Evolutionary conservation across 2,888 invertebrate species (phyloP).

Genomic region (Dicranocentrus wangi): DNA sequence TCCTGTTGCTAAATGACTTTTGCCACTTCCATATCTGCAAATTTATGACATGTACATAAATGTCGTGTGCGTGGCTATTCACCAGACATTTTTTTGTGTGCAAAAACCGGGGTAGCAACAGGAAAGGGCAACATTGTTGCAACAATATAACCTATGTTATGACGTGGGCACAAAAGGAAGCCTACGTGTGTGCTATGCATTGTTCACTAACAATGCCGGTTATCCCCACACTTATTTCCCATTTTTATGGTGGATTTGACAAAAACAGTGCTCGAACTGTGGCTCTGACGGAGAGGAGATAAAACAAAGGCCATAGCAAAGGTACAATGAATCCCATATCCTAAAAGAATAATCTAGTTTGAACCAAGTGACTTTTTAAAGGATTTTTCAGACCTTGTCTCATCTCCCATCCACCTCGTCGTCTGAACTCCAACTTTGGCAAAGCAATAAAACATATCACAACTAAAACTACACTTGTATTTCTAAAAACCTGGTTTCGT

Average conservation of each 20-base stretch:
- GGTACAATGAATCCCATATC: neutral
- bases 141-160: neutral
- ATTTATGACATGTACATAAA: conserved; percentile 15
- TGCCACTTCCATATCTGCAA: conserved; percentile 36
- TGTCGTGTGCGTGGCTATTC: too few relatives aligned
- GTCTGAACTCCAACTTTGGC: conserved; percentile 37
- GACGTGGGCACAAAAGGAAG: neutral
- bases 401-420: neutral
- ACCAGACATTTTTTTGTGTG: too few relatives aligned
- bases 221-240: neutral
- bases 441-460: conserved; percentile 31
- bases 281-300: conserved; percentile 41
- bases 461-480: conserved; percentile 4
- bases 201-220: too few relatives aligned
- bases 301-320: conserved; percentile 22
- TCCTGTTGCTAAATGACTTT: neutral
- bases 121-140: neutral
- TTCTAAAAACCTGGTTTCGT: neutral
- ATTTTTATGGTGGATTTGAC: conserved; percentile 19
- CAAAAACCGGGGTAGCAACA: conserved; percentile 8
- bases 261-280: too few relatives aligned
- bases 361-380: conserved; percentile 23
- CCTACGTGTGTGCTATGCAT: too few relatives aligned
- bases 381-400: neutral
- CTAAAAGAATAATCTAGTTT: conserved; percentile 27